Conservation (phyloP, 2,888 invertebrate species). For the Hirudinaria manillensis region DNA sequence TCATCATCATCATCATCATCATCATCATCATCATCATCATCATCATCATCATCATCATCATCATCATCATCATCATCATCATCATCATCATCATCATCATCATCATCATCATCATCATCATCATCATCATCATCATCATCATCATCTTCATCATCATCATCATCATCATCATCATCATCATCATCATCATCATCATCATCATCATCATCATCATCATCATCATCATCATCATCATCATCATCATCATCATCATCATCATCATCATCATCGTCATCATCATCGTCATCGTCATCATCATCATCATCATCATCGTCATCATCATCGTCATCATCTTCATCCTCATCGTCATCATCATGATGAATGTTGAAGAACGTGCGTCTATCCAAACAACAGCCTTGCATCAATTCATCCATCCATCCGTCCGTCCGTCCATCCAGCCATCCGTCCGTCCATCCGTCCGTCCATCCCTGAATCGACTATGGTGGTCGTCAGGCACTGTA, state of each 20-base stretch:
- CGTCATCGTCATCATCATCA: neutral
- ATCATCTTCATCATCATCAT: slow-evolving; percentile 10
- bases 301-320: slow-evolving; percentile 13
- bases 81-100: slow-evolving; percentile 13
- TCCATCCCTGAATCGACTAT: too few relatives aligned
- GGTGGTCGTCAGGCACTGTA: too few relatives aligned
- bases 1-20: neutral
- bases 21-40: slow-evolving; percentile 5
- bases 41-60: slow-evolving; percentile 9
- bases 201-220: slow-evolving; percentile 24
- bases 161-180: slow-evolving; percentile 29
- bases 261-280: slow-evolving; percentile 8
- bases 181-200: slow-evolving; percentile 23
- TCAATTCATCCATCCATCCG: too few relatives aligned
- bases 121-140: slow-evolving; percentile 12
- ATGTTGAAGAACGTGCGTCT: too few relatives aligned
- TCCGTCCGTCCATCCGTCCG: too few relatives aligned
- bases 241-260: slow-evolving; percentile 14
- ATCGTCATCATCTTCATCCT: too few relatives aligned
- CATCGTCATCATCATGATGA: too few relatives aligned
- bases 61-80: slow-evolving; percentile 25
- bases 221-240: slow-evolving; percentile 19
- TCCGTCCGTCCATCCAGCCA: too few relatives aligned
- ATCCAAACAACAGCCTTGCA: too few relatives aligned
- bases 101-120: slow-evolving; percentile 23